A percentile compares a stretch with the other conserved stretches of the same genome.
phyloP scores from a whole-genome alignment of 2,797 vertebrate genomes.

The Pampus argenteus region DNA sequence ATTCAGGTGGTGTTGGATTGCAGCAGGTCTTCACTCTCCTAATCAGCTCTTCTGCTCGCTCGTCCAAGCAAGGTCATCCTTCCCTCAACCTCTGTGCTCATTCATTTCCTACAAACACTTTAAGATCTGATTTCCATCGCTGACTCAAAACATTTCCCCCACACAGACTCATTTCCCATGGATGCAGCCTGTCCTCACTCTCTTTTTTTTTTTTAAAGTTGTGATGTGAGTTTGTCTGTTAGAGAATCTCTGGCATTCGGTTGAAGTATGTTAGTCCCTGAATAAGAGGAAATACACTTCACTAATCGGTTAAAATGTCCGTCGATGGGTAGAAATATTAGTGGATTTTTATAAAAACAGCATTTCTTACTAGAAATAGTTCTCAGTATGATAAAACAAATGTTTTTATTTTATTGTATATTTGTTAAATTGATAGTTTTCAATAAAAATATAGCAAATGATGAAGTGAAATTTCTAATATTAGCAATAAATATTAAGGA shows the following conservation, averaged over 20 bases:
- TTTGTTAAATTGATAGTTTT: background rate
- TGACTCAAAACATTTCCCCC: conserved; percentile 52
- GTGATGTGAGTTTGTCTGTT: background rate
- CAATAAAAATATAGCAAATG: background rate
- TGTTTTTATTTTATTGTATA: background rate
- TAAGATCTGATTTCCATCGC: conserved; percentile 47
- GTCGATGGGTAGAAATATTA: background rate
- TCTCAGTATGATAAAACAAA: background rate
- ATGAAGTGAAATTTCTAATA: background rate
- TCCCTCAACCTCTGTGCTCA: conserved; percentile 45
- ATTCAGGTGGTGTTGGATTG: conserved; percentile 68
- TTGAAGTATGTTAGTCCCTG: background rate
- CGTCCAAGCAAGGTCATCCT: conserved; percentile 51
- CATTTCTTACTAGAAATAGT: background rate
- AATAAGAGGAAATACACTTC: background rate
- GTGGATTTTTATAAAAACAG: background rate
- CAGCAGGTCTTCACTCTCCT: conserved; percentile 67
- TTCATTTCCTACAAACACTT: conserved; percentile 64
- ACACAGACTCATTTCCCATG: conserved; percentile 28
- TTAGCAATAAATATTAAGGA: background rate
- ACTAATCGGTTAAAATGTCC: background rate
- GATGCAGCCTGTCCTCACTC: background rate
- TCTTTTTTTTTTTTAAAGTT: conserved; percentile 5
- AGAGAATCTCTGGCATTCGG: background rate
- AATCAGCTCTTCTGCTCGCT: conserved; percentile 63